These are phyloP conservation scores for Neotragus pygmaeus DNA, from an alignment of 2,113 vertebrate species.

Conservation along the genomic window DNA sequence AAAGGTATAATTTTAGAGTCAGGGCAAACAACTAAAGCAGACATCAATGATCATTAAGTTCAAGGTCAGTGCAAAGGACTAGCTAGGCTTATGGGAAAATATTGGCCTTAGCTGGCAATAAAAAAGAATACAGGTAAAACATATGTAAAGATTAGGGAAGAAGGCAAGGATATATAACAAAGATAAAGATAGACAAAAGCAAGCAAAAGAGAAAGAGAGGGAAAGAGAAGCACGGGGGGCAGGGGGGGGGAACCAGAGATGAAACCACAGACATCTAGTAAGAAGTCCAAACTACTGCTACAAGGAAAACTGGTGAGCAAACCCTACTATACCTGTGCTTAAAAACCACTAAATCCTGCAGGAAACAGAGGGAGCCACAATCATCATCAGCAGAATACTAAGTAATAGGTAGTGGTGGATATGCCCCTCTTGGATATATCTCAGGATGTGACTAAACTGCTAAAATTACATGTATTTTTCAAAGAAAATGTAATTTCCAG, in stretches of 20 bases:
- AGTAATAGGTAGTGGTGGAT: neutral
- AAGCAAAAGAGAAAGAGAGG: neutral
- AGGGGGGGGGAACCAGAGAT: neutral
- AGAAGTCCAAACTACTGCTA: neutral
- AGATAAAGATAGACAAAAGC: neutral
- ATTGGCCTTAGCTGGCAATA: neutral
- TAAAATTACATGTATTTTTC: neutral
- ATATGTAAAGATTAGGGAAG: neutral
- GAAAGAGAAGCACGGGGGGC: neutral
- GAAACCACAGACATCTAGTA: neutral
- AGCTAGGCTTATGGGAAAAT: neutral
- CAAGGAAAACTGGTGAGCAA: neutral
- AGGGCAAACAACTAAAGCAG: neutral
- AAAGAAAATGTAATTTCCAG: neutral
- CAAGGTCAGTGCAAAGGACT: neutral
- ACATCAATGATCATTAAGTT: neutral
- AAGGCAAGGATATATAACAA: neutral
- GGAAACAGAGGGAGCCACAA: neutral
- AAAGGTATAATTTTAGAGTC: neutral
- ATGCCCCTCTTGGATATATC: neutral
- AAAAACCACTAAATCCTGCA: neutral
- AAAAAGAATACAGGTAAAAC: neutral
- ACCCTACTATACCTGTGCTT: rapidly evolving
- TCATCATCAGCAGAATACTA: neutral
- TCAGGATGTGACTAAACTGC: neutral